phyloP scores from a whole-genome alignment of 1,140 invertebrate genomes.

The Bombus confusus region DNA sequence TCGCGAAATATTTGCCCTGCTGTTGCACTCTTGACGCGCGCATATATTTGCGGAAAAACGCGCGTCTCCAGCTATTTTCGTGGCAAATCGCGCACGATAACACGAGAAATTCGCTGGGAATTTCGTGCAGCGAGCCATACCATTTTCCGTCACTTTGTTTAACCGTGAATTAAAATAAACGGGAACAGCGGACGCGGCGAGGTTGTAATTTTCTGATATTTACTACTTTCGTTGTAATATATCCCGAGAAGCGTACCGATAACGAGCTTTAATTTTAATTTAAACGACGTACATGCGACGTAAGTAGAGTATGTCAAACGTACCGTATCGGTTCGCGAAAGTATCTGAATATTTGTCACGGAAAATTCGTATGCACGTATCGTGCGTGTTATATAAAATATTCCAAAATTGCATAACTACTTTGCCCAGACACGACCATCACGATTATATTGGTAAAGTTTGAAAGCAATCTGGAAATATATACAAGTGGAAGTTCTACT shows the following conservation, averaged over 20 bases:
- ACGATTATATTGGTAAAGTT: too few species aligned
- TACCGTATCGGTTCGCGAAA: neutral
- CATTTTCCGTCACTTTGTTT: neutral
- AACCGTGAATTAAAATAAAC: neutral
- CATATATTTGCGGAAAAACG: constrained; percentile 22
- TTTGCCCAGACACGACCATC: too few species aligned
- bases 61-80: neutral
- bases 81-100: neutral
- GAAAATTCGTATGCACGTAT: too few species aligned
- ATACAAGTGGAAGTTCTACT: too few species aligned
- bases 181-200: neutral
- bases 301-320: too few species aligned
- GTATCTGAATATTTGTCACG: too few species aligned
- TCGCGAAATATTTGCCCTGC: constrained; percentile 16
- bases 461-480: too few species aligned
- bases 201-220: neutral
- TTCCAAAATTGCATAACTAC: too few species aligned
- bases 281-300: neutral
- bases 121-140: neutral
- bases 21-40: constrained; percentile 6
- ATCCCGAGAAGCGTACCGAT: neutral
- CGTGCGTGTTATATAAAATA: too few species aligned
- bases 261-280: neutral
- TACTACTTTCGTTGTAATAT: neutral
- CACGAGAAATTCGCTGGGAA: neutral